A percentile compares a stretch with the other conserved stretches of the same genome.
Evolutionary conservation across 2,797 vertebrate species (phyloP).

Genomic region (Champsocephalus esox): DNA sequence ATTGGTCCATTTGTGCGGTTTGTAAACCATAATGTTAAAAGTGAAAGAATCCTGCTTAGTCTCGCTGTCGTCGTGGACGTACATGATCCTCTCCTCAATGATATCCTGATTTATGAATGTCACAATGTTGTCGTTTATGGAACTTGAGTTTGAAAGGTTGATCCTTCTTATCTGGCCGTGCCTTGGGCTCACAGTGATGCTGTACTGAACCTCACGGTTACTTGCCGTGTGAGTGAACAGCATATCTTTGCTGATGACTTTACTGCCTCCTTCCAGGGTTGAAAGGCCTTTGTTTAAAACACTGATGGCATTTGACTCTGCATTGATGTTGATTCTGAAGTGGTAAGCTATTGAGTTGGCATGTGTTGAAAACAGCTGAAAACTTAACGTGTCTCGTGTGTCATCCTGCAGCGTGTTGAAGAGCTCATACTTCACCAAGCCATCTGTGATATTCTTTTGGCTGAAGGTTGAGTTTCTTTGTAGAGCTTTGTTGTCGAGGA

Average conservation of each 20-base stretch:
- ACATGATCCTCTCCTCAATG: constrained; percentile 83
- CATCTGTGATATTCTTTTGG: constrained; percentile 87
- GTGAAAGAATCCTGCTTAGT: constrained; percentile 86
- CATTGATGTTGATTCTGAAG: constrained; percentile 88
- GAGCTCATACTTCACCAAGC: constrained; percentile 86
- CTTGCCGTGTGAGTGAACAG: constrained; percentile 84
- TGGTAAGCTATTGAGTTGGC: constrained; percentile 81
- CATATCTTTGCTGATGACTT: constrained; percentile 85
- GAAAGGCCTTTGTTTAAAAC: constrained; percentile 88
- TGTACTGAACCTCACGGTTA: constrained; percentile 84
- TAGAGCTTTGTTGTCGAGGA: constrained; percentile 81
- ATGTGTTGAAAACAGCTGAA: constrained; percentile 85
- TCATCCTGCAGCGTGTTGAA: constrained; percentile 74
- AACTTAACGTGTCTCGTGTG: constrained; percentile 85
- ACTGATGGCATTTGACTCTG: constrained; percentile 74
- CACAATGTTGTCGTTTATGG: constrained; percentile 78
- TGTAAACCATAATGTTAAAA: constrained; percentile 77
- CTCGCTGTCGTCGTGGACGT: constrained; percentile 92
- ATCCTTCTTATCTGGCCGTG: constrained; percentile 86
- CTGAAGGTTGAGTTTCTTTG: constrained; percentile 87
- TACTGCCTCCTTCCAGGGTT: constrained; percentile 89
- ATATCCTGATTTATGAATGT: constrained; percentile 89
- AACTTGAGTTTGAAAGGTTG: constrained; percentile 81
- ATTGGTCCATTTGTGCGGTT: constrained; percentile 48
- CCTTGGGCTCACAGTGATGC: constrained; percentile 81